phyloP scores from a whole-genome alignment of 1,140 invertebrate genomes.

The Eupristina koningsbergeri region DNA sequence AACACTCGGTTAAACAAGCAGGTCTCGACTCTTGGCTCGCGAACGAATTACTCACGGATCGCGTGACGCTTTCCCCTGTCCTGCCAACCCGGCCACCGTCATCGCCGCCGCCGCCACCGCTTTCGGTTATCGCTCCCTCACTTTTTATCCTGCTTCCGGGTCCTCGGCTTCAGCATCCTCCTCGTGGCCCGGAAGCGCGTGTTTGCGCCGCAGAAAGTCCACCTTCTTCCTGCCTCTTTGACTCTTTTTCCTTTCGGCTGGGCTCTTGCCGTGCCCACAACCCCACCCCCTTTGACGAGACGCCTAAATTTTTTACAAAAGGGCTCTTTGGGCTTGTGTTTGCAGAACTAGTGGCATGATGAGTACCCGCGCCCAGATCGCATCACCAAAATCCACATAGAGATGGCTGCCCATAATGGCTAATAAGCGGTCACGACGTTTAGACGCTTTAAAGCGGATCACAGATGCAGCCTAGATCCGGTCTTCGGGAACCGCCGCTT shows the following conservation, averaged over 20 bases:
- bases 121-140: background rate
- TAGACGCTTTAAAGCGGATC: background rate
- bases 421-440: background rate
- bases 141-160: background rate
- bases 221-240: background rate
- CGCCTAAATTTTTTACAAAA: too few species aligned
- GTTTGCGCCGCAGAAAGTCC: too few species aligned
- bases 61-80: constrained; percentile 73
- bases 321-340: background rate
- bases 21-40: constrained; percentile 66
- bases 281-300: too few species aligned
- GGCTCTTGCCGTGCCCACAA: too few species aligned
- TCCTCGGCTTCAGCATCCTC: background rate
- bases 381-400: constrained; percentile 18
- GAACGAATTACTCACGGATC: constrained; percentile 74
- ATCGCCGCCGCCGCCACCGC: constrained; percentile 57
- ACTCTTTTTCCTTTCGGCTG: background rate
- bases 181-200: background rate
- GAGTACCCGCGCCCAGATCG: background rate
- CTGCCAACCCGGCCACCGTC: constrained; percentile 60
- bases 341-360: background rate
- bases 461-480: constrained; percentile 32
- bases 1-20: constrained; percentile 75
- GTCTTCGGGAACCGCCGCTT: constrained; percentile 28
- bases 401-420: too few species aligned